A percentile compares a stretch with the other conserved stretches of the same genome.
Evolutionary conservation across 2,888 invertebrate genomes (phyloP).

Genomic region (Petrophora chlorosata): DNA sequence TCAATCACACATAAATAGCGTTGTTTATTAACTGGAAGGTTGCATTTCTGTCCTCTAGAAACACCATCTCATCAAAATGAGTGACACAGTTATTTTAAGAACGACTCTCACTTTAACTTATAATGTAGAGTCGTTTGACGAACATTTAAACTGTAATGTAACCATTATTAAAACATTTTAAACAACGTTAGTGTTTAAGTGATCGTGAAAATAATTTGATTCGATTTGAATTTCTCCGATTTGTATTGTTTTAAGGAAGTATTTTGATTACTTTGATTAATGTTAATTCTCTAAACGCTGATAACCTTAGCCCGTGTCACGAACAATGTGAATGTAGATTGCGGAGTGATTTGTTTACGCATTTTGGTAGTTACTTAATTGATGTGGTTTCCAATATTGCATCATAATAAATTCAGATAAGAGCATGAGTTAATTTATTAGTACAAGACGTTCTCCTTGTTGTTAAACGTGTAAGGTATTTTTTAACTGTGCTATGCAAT

Average conservation of each 20-base stretch:
- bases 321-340: not conserved
- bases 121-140: not conserved
- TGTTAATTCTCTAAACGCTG: slow-evolving; percentile 5
- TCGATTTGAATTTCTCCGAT: not conserved
- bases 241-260: slow-evolving; percentile 2
- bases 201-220: too few species aligned
- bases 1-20: too few species aligned
- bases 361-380: too few species aligned
- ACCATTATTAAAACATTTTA: too few species aligned
- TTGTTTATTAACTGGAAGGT: not conserved
- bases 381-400: too few species aligned
- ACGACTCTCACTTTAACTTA: too few species aligned
- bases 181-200: too few species aligned
- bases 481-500: too few species aligned
- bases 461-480: too few species aligned
- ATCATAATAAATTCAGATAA: too few species aligned
- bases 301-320: slow-evolving; percentile 3
- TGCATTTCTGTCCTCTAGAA: not conserved
- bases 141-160: not conserved
- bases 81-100: not conserved
- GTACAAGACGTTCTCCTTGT: too few species aligned
- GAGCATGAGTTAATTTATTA: too few species aligned
- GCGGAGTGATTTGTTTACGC: not conserved
- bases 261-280: slow-evolving; percentile 5
- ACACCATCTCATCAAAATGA: not conserved